phyloP scores from a whole-genome alignment of 2,113 vertebrate genomes.

The Rhineura floridana region DNA sequence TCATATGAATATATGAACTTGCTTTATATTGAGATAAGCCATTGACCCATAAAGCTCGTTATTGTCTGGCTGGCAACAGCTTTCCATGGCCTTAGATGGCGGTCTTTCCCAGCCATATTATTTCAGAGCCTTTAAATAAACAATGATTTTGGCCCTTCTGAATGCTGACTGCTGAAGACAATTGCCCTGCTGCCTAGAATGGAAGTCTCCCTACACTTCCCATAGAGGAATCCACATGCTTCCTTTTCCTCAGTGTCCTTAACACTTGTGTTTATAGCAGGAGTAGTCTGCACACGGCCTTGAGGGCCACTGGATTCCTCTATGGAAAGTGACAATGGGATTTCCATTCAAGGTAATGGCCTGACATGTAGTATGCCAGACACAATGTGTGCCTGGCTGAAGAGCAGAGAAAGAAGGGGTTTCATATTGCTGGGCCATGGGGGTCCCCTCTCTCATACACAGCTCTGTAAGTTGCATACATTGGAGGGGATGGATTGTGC shows the following conservation, averaged over 20 bases:
- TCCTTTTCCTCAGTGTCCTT: no score
- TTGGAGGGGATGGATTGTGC: neutral
- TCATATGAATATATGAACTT: neutral
- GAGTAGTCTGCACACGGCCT: no score
- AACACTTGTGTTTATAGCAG: no score
- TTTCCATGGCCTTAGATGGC: neutral
- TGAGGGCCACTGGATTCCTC: no score
- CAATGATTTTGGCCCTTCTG: neutral
- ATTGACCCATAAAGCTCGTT: neutral
- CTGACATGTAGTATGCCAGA: neutral
- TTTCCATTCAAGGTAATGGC: neutral
- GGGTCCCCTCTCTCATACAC: neutral
- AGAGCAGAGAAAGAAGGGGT: neutral
- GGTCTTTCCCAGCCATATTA: neutral
- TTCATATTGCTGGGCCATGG: neutral
- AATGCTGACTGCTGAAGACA: neutral
- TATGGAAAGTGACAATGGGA: neutral
- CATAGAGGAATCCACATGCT: no score
- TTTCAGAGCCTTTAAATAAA: neutral
- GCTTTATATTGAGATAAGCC: neutral
- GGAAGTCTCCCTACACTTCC: no score
- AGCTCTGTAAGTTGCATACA: neutral
- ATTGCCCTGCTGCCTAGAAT: no score
- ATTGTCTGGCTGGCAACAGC: neutral
- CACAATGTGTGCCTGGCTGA: neutral